Evolutionary conservation across 2,113 vertebrate species (phyloP).

Genomic region (Circaetus gallicus): DNA sequence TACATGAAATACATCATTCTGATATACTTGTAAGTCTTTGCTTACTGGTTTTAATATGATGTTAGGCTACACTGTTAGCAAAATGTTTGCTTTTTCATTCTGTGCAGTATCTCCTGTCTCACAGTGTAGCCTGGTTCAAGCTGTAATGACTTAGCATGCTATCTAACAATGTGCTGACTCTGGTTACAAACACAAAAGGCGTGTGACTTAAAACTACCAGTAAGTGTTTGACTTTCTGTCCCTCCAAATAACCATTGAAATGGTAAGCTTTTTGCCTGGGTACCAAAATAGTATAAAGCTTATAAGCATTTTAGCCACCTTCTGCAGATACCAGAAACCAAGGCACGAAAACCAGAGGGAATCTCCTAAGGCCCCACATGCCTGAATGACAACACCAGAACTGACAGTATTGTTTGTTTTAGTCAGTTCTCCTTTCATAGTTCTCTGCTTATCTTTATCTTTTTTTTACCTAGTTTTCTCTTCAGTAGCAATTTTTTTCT

Average conservation of each 20-base stretch:
- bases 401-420: neutral
- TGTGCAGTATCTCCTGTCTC: constrained; percentile 2
- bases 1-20: neutral
- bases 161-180: constrained; percentile 61
- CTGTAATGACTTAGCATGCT: neutral
- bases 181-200: neutral
- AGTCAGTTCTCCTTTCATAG: neutral
- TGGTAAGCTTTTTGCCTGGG: neutral
- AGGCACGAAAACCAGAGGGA: neutral
- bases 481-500: neutral
- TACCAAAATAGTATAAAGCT: neutral
- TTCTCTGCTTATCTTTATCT: neutral
- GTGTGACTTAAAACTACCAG: neutral
- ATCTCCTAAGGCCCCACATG: fast-evolving
- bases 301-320: neutral
- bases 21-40: constrained; percentile 18
- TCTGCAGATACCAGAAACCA: neutral
- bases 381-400: neutral
- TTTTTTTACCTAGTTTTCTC: neutral
- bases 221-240: neutral
- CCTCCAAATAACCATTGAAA: neutral
- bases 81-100: constrained; percentile 31
- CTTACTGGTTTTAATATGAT: constrained; percentile 47
- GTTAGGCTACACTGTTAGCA: neutral
- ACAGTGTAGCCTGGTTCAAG: neutral